Percentiles rank a stretch among this genome's conserved stretches.
Conservation (phyloP, 2,113 vertebrate species). For the Oryzias melastigma region DNA sequence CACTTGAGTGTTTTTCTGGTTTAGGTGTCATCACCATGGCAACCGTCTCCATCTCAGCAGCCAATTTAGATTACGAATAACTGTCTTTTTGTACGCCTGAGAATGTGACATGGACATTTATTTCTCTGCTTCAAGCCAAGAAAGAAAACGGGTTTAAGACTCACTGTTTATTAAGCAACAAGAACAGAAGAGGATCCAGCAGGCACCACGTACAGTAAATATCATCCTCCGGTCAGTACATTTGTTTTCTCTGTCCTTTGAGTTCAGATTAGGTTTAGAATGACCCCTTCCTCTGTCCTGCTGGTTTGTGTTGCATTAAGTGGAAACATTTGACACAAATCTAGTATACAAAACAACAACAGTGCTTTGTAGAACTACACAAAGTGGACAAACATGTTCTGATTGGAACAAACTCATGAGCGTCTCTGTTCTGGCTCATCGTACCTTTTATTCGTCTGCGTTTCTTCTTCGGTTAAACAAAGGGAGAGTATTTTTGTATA, state of each 20-base stretch:
- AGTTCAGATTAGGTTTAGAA: too few species aligned
- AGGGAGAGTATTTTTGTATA: constrained; percentile 37
- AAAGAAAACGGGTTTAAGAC: constrained; percentile 13
- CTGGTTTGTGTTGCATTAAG: constrained; percentile 50
- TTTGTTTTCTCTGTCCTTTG: constrained; percentile 9
- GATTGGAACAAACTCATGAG: constrained; percentile 52
- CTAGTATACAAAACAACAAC: constrained; percentile 50
- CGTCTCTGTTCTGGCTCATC: constrained; percentile 14
- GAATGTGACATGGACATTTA: too few species aligned
- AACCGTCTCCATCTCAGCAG: too few species aligned
- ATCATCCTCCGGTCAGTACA: constrained; percentile 52
- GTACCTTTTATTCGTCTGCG: constrained; percentile 12
- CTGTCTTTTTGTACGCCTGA: too few species aligned
- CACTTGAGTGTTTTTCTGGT: too few species aligned
- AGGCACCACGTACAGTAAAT: constrained; percentile 72
- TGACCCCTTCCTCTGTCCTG: constrained; percentile 15
- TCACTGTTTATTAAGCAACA: constrained; percentile 68
- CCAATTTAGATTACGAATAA: too few species aligned
- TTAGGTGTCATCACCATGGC: too few species aligned
- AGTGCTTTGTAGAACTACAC: constrained; percentile 41
- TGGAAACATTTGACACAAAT: constrained; percentile 38
- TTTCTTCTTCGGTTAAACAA: constrained; percentile 54
- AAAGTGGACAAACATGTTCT: constrained; percentile 35
- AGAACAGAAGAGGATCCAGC: constrained; percentile 67
- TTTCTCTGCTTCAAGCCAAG: neutral